Percentiles rank a stretch among this genome's conserved stretches.
These are phyloP conservation scores for Xylocampa areola DNA, from an alignment of 2,888 invertebrate species.

Conservation along the genomic window DNA sequence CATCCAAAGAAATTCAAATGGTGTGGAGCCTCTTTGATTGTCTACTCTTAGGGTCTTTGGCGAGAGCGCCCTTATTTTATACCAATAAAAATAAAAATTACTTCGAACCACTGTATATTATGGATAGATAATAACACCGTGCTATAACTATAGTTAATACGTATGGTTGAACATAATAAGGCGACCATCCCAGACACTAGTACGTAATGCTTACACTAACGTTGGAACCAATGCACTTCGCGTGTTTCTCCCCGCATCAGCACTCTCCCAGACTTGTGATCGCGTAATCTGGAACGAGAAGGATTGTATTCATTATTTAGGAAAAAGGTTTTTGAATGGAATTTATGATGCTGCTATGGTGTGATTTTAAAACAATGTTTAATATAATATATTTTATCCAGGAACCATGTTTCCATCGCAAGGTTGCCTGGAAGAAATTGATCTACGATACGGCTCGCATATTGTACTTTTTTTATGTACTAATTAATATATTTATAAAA, in stretches of 20 bases:
- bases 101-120: constrained; percentile 1
- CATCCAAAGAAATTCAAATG: no score
- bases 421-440: no score
- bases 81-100: constrained; percentile 11
- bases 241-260: constrained; percentile 67
- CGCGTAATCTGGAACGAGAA: constrained; percentile 86
- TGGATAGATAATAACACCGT: constrained; percentile 7
- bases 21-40: no score
- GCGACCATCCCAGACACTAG: constrained; percentile 18
- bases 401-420: background rate
- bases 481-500: no score
- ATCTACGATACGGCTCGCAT: no score
- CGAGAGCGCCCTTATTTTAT: no score
- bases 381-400: no score
- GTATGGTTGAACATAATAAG: constrained; percentile 29
- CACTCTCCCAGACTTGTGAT: constrained; percentile 90
- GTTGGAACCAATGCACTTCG: constrained; percentile 45
- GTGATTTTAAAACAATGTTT: no score
- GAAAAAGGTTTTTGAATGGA: background rate
- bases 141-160: constrained; percentile 39
- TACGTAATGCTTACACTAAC: constrained; percentile 50
- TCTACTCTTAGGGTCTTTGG: no score
- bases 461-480: no score
- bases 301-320: constrained; percentile 5
- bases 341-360: no score